Evolutionary conservation across 2,113 vertebrate genomes (phyloP).

Genomic region (Dendrocopos noguchii): DNA sequence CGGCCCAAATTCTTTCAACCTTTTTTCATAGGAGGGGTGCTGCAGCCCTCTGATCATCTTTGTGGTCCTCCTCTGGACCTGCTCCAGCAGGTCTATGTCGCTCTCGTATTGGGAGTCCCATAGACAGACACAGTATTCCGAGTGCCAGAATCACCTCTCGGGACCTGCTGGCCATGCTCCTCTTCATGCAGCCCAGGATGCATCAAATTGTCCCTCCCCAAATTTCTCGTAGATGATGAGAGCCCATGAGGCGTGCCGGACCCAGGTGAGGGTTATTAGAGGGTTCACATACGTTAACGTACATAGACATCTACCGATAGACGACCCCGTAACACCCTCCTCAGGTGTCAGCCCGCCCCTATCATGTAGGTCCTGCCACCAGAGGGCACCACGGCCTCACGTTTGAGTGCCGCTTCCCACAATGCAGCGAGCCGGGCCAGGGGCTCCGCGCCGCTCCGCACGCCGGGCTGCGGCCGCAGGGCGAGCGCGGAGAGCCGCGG

Average conservation of each 20-base stretch:
- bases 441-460: slow-evolving; percentile 6
- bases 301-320: no score
- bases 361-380: neutral
- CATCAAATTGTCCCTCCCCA: neutral
- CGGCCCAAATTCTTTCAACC: no score
- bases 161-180: no score
- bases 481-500: neutral
- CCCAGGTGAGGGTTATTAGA: neutral
- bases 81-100: no score
- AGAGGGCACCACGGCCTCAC: slow-evolving; percentile 12
- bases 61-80: no score
- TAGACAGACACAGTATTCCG: no score
- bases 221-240: neutral
- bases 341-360: neutral
- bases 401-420: slow-evolving; percentile 23
- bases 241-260: neutral
- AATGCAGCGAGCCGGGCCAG: slow-evolving; percentile 45
- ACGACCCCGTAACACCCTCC: neutral
- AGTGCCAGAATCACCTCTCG: no score
- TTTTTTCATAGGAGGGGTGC: no score
- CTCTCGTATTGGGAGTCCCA: no score
- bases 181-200: no score
- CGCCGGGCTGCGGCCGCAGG: slow-evolving; percentile 27
- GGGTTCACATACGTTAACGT: no score
- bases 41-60: no score